A percentile compares a stretch with the other conserved stretches of the same genome.
These are phyloP conservation scores for Picus viridis DNA, from an alignment of 2,797 vertebrate genomes.

Conservation along the genomic window DNA sequence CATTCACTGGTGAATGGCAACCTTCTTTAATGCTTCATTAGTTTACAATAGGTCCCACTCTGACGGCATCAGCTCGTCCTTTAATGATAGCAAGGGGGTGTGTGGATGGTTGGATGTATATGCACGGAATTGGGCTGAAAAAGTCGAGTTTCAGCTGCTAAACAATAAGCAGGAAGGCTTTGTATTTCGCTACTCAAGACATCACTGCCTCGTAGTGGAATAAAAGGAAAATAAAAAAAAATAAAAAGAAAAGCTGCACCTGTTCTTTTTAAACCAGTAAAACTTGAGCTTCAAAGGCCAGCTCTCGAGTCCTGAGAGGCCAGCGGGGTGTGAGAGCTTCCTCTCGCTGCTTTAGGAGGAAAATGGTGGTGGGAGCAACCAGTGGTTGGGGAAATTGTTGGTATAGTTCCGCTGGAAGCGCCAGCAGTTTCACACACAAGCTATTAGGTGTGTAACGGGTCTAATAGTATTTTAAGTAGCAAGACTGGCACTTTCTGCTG, in stretches of 20 bases:
- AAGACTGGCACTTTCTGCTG: background rate
- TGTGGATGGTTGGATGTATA: background rate
- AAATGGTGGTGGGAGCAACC: constrained; percentile 69
- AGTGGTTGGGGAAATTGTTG: constrained; percentile 71
- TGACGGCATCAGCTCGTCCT: constrained; percentile 37
- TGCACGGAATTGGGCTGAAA: background rate
- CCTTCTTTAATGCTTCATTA: constrained; percentile 60
- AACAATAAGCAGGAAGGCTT: background rate
- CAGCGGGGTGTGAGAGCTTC: background rate
- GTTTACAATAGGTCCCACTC: constrained; percentile 38
- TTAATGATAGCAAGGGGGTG: background rate
- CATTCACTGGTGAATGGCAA: background rate
- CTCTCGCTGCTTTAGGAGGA: background rate
- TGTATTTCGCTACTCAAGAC: background rate
- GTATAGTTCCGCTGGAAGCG: constrained; percentile 32
- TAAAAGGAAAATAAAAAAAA: no score
- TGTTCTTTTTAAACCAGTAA: background rate
- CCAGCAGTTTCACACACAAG: background rate
- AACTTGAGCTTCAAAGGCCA: background rate
- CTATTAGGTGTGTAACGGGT: background rate
- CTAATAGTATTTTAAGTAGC: background rate
- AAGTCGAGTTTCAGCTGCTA: constrained; percentile 7
- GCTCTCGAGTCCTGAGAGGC: background rate
- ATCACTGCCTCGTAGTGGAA: background rate
- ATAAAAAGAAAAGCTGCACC: background rate